Base-by-base conservation (phyloP, 2,797 vertebrate species). In the Gobio occitaniae region DNA sequence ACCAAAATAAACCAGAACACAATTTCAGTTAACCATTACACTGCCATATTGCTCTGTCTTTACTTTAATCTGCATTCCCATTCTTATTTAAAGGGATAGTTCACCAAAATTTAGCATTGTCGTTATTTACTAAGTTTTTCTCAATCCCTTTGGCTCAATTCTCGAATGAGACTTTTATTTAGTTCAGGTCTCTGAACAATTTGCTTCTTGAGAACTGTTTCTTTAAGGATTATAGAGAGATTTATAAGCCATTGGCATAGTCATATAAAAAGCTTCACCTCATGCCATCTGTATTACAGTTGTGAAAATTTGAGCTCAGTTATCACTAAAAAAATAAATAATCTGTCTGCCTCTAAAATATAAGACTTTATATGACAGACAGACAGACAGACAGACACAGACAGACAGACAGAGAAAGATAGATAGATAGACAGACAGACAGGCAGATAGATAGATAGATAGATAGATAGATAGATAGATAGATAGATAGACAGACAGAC, bases 1-100 rank as follows among this genome's bases (percentile, higher is more conserved):
- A 81, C 61, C 56, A 77, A 52, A 66, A 68, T 50, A 59, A 86
- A 29, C 56, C 38, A 47, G 36, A 29, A 78, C 17, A 69, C 11
- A n/a, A n/a, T 78, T 21, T 54, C 9, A 56, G 36, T 84, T 68
- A 83, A 83, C 48, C 36, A 76, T 84, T 32, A 21, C n/a, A 21
- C 38, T 41, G 15, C 61, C 68, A 59, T 8, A 72, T 36, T 13
- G 1, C 2, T 3, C 2, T 71, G 36, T 44, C 7, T 75, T 65
- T 21, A 21, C 50, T 69, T 80, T 69, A 36, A 80, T 54, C 47
- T 52, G 19, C 63, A 38, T 68, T 69, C 32, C 4, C 16, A 4
- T 52, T 68, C 47, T 17, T 16, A 50, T 25, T 59, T 74, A 41
- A 70, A 56, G 32, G 11, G 61, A 2, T 1, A 44, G 21, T 9